Evolutionary conservation across 2,113 vertebrate genomes (phyloP), one percentile per base, ranked within the genome.

Genomic region (Pseudopodoces humilis): DNA sequence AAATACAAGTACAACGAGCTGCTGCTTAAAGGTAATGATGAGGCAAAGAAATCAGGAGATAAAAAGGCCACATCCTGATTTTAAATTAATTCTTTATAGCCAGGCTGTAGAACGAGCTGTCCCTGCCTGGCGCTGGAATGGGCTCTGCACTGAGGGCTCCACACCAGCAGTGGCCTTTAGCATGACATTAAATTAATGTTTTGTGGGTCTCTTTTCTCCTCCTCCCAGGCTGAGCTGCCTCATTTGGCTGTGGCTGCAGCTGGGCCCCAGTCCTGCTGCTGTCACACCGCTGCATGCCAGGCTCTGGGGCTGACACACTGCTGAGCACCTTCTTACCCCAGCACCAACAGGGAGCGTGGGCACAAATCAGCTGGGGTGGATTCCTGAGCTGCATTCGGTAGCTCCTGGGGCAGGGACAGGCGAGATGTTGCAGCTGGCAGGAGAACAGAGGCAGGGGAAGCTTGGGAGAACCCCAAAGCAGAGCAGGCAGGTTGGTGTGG

Each of bases 41-140:
- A 75, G 39, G 64, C 78, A 56, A 83, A 5, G 28, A 64, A 83
- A 95, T 43, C 70, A 30, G 70, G 44, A 85, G 53, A 47, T 15
- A 43, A 1, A 96, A 94, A 94, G 67, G 62, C 74, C 78, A 94
- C 67, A 91, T 72, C 58, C 49, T 72, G 53, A 33, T 82, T 96
- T 76, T 80, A 83, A 91, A 94, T 90, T 76, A 93, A 83, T 96
- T 90, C 75, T 87, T 91, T 85, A 83, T 24, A 56, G 58, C 35
- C 49, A 24, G 30, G 62, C n/a, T 82, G 49, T 60, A 79, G 89
- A 94, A 83, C 1, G 12, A 24, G 27, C 55, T 81, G 50, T 65
- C 22, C 41, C 50, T 67, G 71, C 80, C 71, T 41, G 25, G 37
- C 0, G 0, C 80, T 58, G 59, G 49, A 74, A 68, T 6, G 23